phyloP scores from a whole-genome alignment of 2,797 vertebrate species.

The Trachops cirrhosus region DNA sequence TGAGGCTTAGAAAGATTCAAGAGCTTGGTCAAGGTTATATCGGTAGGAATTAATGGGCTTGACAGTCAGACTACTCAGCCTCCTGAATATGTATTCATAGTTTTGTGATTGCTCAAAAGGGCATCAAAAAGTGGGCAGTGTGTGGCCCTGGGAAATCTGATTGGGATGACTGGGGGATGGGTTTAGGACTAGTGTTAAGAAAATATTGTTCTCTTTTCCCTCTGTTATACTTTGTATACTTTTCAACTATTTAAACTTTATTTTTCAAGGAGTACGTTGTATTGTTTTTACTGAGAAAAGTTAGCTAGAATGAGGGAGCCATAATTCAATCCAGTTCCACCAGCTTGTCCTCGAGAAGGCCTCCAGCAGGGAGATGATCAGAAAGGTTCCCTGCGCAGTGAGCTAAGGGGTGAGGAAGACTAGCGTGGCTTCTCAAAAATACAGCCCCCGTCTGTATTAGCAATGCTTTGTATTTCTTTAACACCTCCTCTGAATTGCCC shows the following conservation, averaged over 20 bases:
- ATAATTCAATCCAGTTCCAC: not conserved
- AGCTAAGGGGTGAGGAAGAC: not conserved
- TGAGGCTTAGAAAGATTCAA: not conserved
- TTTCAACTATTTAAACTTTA: not conserved
- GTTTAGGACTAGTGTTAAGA: not conserved
- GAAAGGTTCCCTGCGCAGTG: not conserved
- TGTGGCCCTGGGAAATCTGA: not conserved
- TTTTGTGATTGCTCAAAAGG: not conserved
- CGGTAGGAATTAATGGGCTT: not conserved
- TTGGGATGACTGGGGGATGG: not conserved
- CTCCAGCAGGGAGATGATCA: not conserved
- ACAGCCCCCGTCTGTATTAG: not conserved
- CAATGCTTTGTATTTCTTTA: slow-evolving; percentile 63
- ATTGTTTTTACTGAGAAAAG: not conserved
- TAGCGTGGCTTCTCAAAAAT: not conserved
- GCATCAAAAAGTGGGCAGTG: not conserved
- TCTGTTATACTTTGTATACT: not conserved
- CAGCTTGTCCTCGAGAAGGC: not conserved
- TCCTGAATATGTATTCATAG: not conserved
- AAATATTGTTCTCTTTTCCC: not conserved
- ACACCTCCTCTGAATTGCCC: slow-evolving; percentile 52
- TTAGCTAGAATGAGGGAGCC: not conserved
- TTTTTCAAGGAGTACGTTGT: slow-evolving; percentile 3
- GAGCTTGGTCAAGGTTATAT: not conserved
- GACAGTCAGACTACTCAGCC: not conserved